Conservation (phyloP, 2,113 vertebrate species). For the Tenebrosternarchus preto region DNA sequence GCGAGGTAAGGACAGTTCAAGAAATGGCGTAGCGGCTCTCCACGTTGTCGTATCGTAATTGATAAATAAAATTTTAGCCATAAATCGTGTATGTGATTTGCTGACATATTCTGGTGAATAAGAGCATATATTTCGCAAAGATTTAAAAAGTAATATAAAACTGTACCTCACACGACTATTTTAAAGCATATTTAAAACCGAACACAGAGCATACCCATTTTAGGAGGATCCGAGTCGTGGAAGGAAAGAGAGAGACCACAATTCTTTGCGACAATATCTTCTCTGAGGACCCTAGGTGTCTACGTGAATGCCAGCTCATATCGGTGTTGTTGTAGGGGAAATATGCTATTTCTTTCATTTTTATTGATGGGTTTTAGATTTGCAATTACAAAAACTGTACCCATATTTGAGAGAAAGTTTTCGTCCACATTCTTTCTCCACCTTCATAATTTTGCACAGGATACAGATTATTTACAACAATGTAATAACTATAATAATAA, state of each 20-base stretch:
- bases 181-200: fast-evolving
- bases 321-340: no score
- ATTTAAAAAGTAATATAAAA: no score
- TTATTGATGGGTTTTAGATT: not conserved
- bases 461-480: no score
- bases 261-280: slow-evolving; percentile 69
- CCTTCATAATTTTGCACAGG: not conserved
- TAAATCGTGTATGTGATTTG: not conserved
- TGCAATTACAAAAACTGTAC: not conserved
- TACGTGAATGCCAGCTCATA: slow-evolving; percentile 56
- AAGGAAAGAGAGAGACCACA: slow-evolving; percentile 75
- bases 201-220: slow-evolving; percentile 73
- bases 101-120: not conserved
- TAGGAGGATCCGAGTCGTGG: slow-evolving; percentile 68
- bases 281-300: slow-evolving; percentile 57
- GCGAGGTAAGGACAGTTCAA: no score
- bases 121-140: not conserved
- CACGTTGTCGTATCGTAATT: slow-evolving; percentile 17
- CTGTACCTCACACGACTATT: fast-evolving
- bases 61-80: not conserved
- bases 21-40: slow-evolving; percentile 23
- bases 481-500: no score
- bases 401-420: not conserved
- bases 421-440: not conserved
- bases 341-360: no score